phyloP scores from a whole-genome alignment of 2,797 vertebrate species.

The Phoeniculus purpureus region DNA sequence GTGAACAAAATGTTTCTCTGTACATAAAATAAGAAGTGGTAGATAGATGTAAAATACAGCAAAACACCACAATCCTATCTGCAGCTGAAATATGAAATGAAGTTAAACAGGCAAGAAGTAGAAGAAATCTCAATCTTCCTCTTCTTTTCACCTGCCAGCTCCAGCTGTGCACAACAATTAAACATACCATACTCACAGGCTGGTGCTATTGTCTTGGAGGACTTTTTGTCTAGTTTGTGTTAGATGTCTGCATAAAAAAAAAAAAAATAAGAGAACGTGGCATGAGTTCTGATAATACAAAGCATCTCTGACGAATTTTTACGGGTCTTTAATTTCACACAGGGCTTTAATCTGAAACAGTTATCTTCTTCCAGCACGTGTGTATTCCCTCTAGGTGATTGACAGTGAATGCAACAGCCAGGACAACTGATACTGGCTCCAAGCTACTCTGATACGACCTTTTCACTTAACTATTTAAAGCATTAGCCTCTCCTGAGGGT shows the following conservation, averaged over 20 bases:
- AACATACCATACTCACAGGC: background rate
- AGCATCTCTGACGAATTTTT: background rate
- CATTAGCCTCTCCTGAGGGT: background rate
- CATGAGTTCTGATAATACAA: too few relatives aligned
- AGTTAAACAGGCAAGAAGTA: background rate
- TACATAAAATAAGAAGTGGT: background rate
- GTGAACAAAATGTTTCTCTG: background rate
- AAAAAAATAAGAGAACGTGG: too few relatives aligned
- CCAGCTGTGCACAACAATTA: conserved; percentile 10
- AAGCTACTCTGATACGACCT: background rate
- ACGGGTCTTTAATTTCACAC: conserved; percentile 6
- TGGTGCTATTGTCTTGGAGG: background rate
- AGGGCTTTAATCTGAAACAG: conserved; percentile 18
- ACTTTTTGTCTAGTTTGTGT: conserved; percentile 36
- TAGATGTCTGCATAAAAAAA: background rate
- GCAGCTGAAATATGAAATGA: background rate
- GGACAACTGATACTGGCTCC: background rate
- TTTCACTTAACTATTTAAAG: background rate
- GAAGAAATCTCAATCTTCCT: background rate
- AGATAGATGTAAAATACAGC: background rate
- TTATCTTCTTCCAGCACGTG: background rate
- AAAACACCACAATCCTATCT: background rate
- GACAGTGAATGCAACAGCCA: background rate
- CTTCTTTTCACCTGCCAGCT: conserved; percentile 20
- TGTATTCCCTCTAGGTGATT: background rate